Percentiles rank a stretch among this genome's conserved stretches.
phyloP scores from a whole-genome alignment of 2,113 vertebrate genomes.

The Galemys pyrenaicus region DNA sequence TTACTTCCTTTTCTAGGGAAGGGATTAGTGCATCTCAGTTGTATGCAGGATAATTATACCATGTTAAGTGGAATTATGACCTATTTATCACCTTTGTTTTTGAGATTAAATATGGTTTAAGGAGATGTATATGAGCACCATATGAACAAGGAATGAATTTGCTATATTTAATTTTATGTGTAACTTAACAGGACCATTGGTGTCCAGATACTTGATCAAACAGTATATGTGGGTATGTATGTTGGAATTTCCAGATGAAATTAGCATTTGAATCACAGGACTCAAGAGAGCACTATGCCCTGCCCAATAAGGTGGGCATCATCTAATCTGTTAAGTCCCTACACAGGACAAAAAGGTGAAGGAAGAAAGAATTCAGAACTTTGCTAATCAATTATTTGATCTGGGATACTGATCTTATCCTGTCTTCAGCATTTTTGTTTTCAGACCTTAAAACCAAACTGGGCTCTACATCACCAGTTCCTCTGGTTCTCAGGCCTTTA shows the following conservation, averaged over 20 bases:
- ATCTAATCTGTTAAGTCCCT: no score
- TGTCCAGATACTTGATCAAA: background rate
- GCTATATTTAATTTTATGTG: background rate
- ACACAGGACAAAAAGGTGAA: background rate
- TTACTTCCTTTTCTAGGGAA: background rate
- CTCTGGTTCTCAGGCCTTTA: background rate
- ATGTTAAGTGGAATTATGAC: background rate
- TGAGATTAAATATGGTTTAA: background rate
- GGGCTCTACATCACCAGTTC: background rate
- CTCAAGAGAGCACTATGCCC: background rate
- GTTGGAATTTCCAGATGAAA: background rate
- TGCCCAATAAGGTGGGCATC: no score
- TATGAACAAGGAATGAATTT: background rate
- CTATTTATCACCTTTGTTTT: background rate
- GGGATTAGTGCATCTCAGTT: background rate
- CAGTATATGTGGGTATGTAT: background rate
- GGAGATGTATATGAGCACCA: background rate
- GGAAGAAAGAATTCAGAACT: background rate
- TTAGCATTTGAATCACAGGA: background rate
- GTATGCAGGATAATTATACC: background rate
- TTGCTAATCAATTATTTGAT: no score
- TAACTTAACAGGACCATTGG: background rate
- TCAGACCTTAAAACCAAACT: background rate
- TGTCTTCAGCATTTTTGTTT: background rate
- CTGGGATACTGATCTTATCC: background rate